These are phyloP conservation scores for Caenorhabditis imperialis DNA, from an alignment of 2,888 invertebrate species.

Conservation along the genomic window DNA sequence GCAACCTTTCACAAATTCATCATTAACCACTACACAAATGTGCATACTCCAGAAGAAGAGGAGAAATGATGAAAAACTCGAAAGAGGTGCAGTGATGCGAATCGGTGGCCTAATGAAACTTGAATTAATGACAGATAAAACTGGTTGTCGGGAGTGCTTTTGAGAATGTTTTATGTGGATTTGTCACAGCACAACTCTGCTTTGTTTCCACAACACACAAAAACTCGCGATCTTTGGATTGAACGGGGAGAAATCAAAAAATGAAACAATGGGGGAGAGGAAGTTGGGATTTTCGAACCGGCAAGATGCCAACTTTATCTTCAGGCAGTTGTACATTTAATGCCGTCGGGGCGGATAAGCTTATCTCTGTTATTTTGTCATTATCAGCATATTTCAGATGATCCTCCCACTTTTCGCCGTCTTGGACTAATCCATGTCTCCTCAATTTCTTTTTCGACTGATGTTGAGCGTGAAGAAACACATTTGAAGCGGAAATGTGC, in stretches of 20 bases:
- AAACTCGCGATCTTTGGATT: too few relatives aligned
- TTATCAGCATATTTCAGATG: constrained; percentile 20
- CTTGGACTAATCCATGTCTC: constrained; percentile 13
- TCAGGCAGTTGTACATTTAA: constrained; percentile 30
- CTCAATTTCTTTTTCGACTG: too few relatives aligned
- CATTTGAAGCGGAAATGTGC: constrained; percentile 7
- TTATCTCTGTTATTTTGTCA: constrained; percentile 34
- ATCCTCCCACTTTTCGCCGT: constrained; percentile 14
- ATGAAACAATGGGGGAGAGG: too few relatives aligned
- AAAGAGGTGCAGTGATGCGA: constrained; percentile 43
- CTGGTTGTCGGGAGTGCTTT: constrained; percentile 45
- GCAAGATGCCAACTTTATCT: constrained; percentile 5
- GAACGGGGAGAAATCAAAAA: too few relatives aligned
- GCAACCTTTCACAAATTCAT: constrained; percentile 18
- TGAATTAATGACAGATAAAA: constrained; percentile 53
- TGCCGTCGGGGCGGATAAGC: constrained; percentile 31
- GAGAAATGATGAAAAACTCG: constrained; percentile 8
- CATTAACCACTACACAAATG: constrained; percentile 20
- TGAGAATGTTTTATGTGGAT: constrained; percentile 42
- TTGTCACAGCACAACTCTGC: constrained; percentile 19
- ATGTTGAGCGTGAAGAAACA: background rate
- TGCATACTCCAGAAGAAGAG: constrained; percentile 5
- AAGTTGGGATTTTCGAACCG: constrained; percentile 5
- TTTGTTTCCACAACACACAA: constrained; percentile 15
- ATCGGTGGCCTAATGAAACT: constrained; percentile 53